Conservation (phyloP, 2,888 invertebrate species). For the Thereva nobilitata region DNA sequence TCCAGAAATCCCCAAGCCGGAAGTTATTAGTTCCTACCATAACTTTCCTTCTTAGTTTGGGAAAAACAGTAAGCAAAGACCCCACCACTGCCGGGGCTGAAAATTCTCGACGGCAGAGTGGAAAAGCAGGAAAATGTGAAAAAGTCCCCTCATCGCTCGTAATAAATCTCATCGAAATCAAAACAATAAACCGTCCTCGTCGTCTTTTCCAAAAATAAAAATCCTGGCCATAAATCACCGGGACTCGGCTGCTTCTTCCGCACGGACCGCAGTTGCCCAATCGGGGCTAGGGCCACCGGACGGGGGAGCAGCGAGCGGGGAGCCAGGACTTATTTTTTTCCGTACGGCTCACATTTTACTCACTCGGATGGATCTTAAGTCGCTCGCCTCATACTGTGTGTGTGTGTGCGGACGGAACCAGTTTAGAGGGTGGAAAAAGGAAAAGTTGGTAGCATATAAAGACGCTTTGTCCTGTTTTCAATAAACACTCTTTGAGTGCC, state of each 20-base stretch:
- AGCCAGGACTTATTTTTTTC: too few relatives aligned
- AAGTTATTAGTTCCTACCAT: conserved; percentile 28
- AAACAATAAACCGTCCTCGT: conserved; percentile 40
- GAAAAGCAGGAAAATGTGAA: conserved; percentile 24
- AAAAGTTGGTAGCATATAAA: too few relatives aligned
- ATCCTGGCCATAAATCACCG: conserved; percentile 36
- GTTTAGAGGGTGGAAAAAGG: too few relatives aligned
- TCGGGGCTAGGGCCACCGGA: conserved; percentile 9
- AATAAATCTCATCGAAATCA: conserved; percentile 41
- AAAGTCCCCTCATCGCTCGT: conserved; percentile 29
- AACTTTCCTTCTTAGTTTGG: background rate
- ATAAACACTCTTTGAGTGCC: too few relatives aligned
- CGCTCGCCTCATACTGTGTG: background rate
- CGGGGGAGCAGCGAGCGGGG: too few relatives aligned
- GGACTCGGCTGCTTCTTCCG: conserved; percentile 15
- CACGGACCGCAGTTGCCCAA: conserved; percentile 17
- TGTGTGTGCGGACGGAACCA: too few relatives aligned
- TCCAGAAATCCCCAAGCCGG: conserved; percentile 21
- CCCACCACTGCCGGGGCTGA: conserved; percentile 3
- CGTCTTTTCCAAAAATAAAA: conserved; percentile 37
- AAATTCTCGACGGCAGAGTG: conserved; percentile 13
- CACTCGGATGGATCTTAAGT: conserved; percentile 8
- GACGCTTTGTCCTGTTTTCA: too few relatives aligned
- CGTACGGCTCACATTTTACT: conserved; percentile 1
- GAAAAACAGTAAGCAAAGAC: conserved; percentile 6